Evolutionary conservation across 1,140 invertebrate species (phyloP).

Genomic region (Sycophila sp.): DNA sequence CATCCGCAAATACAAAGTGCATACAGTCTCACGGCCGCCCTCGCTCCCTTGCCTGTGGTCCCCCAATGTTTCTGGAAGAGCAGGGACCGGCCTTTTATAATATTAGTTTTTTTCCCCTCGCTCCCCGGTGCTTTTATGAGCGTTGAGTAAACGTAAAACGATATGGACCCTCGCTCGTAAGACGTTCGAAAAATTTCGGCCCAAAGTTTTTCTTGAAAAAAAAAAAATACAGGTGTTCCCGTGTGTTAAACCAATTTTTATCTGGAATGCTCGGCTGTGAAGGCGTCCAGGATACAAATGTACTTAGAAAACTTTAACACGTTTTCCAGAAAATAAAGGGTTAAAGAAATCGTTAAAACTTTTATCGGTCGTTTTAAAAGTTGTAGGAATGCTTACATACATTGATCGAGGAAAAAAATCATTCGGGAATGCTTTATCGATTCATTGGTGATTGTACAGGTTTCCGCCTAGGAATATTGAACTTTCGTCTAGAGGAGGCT

Average conservation of each 20-base stretch:
- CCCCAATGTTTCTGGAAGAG: neutral
- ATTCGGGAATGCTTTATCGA: too few relatives aligned
- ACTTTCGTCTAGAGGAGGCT: neutral
- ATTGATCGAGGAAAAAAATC: too few relatives aligned
- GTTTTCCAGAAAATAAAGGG: neutral
- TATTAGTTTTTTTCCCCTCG: neutral
- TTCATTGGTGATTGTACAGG: too few relatives aligned
- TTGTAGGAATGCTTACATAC: too few relatives aligned
- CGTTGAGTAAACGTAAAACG: neutral
- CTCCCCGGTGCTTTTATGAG: neutral
- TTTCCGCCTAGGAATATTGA: neutral
- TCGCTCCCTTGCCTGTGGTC: neutral
- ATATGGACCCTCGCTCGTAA: neutral
- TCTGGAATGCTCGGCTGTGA: too few relatives aligned
- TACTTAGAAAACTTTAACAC: too few relatives aligned
- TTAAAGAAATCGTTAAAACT: too few relatives aligned
- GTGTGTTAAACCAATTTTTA: too few relatives aligned
- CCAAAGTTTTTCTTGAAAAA: neutral
- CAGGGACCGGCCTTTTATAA: constrained; percentile 4
- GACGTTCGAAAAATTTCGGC: neutral
- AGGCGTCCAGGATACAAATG: too few relatives aligned
- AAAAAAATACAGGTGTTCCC: too few relatives aligned
- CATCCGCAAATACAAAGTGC: neutral
- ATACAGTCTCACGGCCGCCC: neutral
- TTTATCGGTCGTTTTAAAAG: too few relatives aligned